phyloP scores from a whole-genome alignment of 2,113 vertebrate species.

The Ageneiosus marmoratus region DNA sequence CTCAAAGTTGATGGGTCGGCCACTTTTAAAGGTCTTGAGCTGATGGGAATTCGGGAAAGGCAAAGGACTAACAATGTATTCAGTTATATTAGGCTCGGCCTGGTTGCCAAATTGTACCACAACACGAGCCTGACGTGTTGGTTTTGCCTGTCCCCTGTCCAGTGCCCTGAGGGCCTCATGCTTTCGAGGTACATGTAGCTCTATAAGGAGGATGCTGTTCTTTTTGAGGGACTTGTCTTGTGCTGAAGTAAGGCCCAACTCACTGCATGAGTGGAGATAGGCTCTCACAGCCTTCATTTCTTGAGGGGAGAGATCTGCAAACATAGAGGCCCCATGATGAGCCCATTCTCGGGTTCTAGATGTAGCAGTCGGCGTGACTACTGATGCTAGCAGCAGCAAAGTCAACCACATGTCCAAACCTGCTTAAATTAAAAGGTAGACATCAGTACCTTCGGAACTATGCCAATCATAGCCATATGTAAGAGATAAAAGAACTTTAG shows the following conservation, averaged over 20 bases:
- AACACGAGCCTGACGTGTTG: slow-evolving; percentile 77
- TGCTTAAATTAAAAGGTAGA: slow-evolving; percentile 29
- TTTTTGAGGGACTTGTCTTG: slow-evolving; percentile 64
- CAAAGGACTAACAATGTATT: slow-evolving; percentile 81
- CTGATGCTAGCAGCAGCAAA: slow-evolving; percentile 57
- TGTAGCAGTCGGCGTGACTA: slow-evolving; percentile 47
- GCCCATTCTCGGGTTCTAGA: slow-evolving; percentile 68
- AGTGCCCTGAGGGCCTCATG: slow-evolving; percentile 75
- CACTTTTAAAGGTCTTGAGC: slow-evolving; percentile 49
- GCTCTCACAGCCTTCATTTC: slow-evolving; percentile 76
- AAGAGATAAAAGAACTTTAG: neutral
- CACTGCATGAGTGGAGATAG: slow-evolving; percentile 74
- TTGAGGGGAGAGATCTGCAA: slow-evolving; percentile 75
- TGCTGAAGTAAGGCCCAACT: slow-evolving; percentile 71
- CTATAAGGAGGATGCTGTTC: slow-evolving; percentile 86
- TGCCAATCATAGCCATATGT: neutral
- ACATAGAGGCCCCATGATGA: slow-evolving; percentile 76
- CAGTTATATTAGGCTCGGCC: slow-evolving; percentile 78
- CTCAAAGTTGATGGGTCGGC: slow-evolving; percentile 64
- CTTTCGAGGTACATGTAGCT: slow-evolving; percentile 83
- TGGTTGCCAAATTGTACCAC: slow-evolving; percentile 83
- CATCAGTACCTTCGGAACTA: neutral
- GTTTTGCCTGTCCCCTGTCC: slow-evolving; percentile 68
- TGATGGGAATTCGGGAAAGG: slow-evolving; percentile 71
- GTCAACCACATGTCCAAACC: slow-evolving; percentile 64